Percentiles rank a stretch among this genome's conserved stretches.
Conservation (phyloP, 2,888 invertebrate species). For the Nemotelus nigrinus region DNA sequence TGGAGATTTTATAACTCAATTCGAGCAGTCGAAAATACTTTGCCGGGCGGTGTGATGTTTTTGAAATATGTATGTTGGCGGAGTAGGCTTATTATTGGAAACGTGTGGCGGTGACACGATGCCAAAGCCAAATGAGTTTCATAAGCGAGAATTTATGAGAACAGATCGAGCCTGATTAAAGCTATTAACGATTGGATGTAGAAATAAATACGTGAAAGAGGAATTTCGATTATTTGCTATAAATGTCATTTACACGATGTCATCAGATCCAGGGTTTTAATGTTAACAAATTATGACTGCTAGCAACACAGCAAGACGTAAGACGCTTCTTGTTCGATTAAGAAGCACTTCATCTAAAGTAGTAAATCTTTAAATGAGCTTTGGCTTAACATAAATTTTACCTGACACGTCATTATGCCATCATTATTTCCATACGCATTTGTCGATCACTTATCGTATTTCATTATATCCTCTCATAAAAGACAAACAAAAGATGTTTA, state of each 20-base stretch:
- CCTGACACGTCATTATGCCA: too few species aligned
- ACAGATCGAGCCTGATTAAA: background rate
- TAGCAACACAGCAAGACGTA: too few species aligned
- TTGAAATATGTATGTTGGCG: slow-evolving; percentile 8
- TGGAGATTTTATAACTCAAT: slow-evolving; percentile 41
- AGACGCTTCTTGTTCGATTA: too few species aligned
- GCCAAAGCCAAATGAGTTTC: background rate
- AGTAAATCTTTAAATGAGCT: too few species aligned
- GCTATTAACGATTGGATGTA: background rate
- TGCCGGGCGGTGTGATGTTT: too few species aligned
- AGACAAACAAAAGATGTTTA: too few species aligned
- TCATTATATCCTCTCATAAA: too few species aligned
- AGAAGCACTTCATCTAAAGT: too few species aligned
- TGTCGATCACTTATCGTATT: too few species aligned
- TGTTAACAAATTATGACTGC: background rate
- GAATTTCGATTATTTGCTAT: background rate
- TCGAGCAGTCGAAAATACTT: background rate
- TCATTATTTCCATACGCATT: too few species aligned
- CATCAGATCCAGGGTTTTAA: background rate
- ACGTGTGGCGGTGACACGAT: background rate
- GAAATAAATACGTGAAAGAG: background rate
- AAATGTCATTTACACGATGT: background rate
- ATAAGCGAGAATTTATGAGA: background rate
- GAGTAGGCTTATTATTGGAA: background rate
- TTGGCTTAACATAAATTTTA: too few species aligned